Evolutionary conservation across 2,113 vertebrate species (phyloP), one percentile per base, ranked within the genome.

Genomic region (Agapornis roseicollis): DNA sequence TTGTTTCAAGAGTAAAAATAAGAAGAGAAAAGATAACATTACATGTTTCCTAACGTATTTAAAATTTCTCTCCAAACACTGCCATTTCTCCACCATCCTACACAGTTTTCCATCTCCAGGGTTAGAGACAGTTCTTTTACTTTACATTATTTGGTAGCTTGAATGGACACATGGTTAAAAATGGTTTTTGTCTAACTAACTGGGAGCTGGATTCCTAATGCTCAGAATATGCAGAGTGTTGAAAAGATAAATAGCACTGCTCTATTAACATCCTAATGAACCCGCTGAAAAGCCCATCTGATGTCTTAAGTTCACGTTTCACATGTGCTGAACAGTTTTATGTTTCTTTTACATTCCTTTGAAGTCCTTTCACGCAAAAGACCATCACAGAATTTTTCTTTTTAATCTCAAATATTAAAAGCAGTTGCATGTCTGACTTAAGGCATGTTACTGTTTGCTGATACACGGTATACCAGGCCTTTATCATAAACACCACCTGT

Each of bases 191-290:
- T 81, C 17, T 68, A 61, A 60, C 17, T 56, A 56, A 55, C 1
- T 2, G 44, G 50, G 14, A 89, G 27, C 44, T 85, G 66, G 44
- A 72, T 87, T 72, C 52, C 85, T 70, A n/a, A 79, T 82, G 70
- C 66, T 79, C 28, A 58, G 63, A 85, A 61, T 16, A 77, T 7
- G 31, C 29, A 63, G 9, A 31, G 37, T 76, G 61, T 63, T 93
- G 70, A 94, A 95, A 94, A 93, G 84, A 94, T 72, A 95, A 89
- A 87, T 49, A 85, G 13, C 33, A 3, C 31, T 49, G 41, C 39
- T 81, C 44, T 46, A 17, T 71, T 87, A 92, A 76, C 47, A 64
- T 76, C 56, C 47, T 74, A 71, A 81, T 86, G 73, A 88, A 74
- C 39, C 71, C 79, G 71, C 14, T 79, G 78, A 64, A 82, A 87